These are phyloP conservation scores for Platysternon megacephalum DNA, from an alignment of 2,113 vertebrate genomes.

Conservation along the genomic window DNA sequence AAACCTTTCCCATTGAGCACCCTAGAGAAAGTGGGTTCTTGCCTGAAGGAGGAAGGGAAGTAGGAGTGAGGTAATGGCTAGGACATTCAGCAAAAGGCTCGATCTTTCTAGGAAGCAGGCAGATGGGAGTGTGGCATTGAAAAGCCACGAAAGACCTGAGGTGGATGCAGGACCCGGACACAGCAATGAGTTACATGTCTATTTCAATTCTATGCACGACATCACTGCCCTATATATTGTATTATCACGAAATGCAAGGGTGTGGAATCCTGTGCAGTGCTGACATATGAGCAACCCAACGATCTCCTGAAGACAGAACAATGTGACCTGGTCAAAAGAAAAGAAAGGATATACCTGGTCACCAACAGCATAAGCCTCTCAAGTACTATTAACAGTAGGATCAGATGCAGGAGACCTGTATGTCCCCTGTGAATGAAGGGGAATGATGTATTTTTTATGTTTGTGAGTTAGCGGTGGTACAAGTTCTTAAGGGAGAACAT, in stretches of 20 bases:
- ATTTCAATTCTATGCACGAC: background rate
- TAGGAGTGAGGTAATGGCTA: background rate
- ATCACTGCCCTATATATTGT: rapidly evolving
- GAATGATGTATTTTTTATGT: slow-evolving; percentile 29
- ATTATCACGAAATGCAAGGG: background rate
- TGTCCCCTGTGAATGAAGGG: slow-evolving; percentile 42
- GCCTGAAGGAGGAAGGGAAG: background rate
- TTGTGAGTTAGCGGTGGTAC: background rate
- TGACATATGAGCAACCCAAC: background rate
- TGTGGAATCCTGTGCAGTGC: background rate
- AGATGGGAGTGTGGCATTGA: background rate
- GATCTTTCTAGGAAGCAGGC: background rate
- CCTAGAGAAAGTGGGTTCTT: background rate
- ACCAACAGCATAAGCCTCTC: background rate
- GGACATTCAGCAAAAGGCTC: background rate
- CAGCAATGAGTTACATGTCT: background rate
- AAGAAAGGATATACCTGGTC: background rate
- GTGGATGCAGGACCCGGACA: background rate
- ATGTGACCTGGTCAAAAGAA: background rate
- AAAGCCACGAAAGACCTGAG: background rate
- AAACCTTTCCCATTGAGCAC: background rate
- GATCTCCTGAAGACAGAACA: background rate
- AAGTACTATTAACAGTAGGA: background rate
- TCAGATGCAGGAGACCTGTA: background rate
- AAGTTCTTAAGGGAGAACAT: background rate